Conservation (phyloP, 2,888 invertebrate species). For the Pantelozetes paolii region DNA sequence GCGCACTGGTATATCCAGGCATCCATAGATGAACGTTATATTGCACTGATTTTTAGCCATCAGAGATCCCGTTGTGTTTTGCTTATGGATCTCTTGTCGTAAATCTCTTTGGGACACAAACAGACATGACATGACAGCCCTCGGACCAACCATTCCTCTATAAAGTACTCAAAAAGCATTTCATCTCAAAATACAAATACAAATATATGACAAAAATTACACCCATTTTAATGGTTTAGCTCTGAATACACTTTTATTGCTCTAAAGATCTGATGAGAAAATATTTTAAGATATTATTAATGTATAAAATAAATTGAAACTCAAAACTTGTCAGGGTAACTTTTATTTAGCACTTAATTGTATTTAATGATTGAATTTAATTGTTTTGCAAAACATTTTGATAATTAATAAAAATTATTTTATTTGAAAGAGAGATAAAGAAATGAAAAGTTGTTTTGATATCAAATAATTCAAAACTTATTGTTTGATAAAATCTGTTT, state of each 20-base stretch:
- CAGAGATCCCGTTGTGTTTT: slow-evolving; percentile 18
- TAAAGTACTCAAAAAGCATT: slow-evolving; percentile 19
- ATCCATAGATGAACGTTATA: slow-evolving; percentile 14
- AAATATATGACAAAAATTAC: background rate
- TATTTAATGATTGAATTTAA: too few relatives aligned
- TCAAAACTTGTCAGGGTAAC: background rate
- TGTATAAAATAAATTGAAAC: background rate
- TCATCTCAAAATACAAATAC: slow-evolving; percentile 16
- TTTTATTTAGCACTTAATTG: too few relatives aligned
- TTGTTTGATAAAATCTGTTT: too few relatives aligned
- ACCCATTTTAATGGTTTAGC: background rate
- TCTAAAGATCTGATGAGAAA: background rate
- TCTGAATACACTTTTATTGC: background rate
- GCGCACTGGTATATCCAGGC: background rate
- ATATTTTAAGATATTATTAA: background rate
- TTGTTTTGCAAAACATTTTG: too few relatives aligned
- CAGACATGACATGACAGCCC: slow-evolving; percentile 15
- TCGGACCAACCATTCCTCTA: background rate
- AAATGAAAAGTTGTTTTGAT: too few relatives aligned
- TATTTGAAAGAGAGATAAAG: too few relatives aligned
- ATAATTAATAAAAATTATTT: too few relatives aligned
- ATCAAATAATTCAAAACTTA: too few relatives aligned
- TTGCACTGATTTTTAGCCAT: background rate
- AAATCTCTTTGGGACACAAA: slow-evolving; percentile 20
- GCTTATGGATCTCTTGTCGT: slow-evolving; percentile 25